These are phyloP conservation scores for Apoda limacodes DNA, from an alignment of 2,888 invertebrate species.

Conservation along the genomic window DNA sequence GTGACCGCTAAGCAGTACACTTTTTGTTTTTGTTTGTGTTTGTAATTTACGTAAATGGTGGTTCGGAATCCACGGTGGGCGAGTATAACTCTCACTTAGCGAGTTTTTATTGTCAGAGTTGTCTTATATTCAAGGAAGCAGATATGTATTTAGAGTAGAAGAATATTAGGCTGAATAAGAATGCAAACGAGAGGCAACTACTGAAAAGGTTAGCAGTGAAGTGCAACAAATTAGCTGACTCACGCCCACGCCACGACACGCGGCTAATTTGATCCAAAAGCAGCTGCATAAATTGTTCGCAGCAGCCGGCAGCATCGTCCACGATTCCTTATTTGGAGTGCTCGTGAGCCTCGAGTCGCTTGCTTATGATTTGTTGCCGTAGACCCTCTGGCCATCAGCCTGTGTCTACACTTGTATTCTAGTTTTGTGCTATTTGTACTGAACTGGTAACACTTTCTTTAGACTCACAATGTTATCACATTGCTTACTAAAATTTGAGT, in stretches of 20 bases:
- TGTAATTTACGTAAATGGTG: too few relatives aligned
- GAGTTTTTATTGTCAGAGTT: too few relatives aligned
- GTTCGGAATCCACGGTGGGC: too few relatives aligned
- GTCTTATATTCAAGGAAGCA: constrained; percentile 1
- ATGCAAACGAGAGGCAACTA: constrained; percentile 20
- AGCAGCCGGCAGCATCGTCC: constrained; percentile 46
- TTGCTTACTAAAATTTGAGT: too few relatives aligned
- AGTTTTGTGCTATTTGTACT: too few relatives aligned
- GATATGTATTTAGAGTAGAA: neutral
- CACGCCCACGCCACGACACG: constrained; percentile 51
- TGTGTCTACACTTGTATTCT: too few relatives aligned
- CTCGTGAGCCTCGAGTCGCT: constrained; percentile 51
- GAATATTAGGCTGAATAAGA: neutral
- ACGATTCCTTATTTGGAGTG: constrained; percentile 46
- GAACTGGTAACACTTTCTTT: too few relatives aligned
- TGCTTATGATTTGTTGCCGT: constrained; percentile 60
- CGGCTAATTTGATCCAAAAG: constrained; percentile 61
- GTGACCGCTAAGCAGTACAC: too few relatives aligned
- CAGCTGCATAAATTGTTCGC: constrained; percentile 55
- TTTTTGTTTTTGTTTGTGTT: too few relatives aligned
- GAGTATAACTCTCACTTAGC: too few relatives aligned
- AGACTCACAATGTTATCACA: too few relatives aligned
- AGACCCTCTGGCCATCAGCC: too few relatives aligned
- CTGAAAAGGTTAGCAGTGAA: constrained; percentile 23
- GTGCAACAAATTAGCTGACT: constrained; percentile 47